Percentiles rank a stretch among this genome's conserved stretches.
Conservation (phyloP, 2,888 invertebrate species). For the Oscheius sp. region DNA sequence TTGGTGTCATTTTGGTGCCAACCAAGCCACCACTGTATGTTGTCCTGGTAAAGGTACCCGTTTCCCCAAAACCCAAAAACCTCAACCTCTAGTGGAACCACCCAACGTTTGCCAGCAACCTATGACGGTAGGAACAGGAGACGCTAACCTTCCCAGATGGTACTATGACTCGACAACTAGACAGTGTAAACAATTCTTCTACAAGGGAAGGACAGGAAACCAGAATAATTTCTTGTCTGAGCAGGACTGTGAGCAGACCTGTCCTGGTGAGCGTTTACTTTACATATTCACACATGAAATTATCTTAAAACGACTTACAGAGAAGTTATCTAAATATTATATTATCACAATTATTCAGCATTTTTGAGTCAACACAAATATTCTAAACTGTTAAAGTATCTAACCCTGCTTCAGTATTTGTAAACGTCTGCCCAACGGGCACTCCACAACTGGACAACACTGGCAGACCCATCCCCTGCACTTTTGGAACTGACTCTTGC, state of each 20-base stretch:
- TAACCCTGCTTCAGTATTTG: constrained; percentile 56
- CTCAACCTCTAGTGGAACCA: constrained; percentile 49
- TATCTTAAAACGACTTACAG: too few relatives aligned
- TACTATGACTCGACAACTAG: constrained; percentile 65
- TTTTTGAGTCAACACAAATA: neutral
- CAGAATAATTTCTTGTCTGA: constrained; percentile 71
- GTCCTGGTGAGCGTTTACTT: constrained; percentile 46
- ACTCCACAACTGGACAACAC: constrained; percentile 60
- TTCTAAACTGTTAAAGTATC: neutral
- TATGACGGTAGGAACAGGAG: constrained; percentile 62
- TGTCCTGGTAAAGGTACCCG: constrained; percentile 70
- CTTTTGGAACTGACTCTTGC: constrained; percentile 64
- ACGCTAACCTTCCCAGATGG: constrained; percentile 59
- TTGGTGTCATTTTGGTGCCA: constrained; percentile 73
- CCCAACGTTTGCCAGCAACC: constrained; percentile 63
- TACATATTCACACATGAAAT: too few relatives aligned
- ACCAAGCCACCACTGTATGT: constrained; percentile 71
- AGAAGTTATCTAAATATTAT: neutral
- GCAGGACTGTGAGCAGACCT: constrained; percentile 62
- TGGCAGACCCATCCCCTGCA: constrained; percentile 63
- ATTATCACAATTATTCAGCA: neutral
- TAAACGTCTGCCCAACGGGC: constrained; percentile 68
- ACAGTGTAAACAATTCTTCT: constrained; percentile 66
- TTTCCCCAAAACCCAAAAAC: neutral
- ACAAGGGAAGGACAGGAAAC: constrained; percentile 63